Percentiles rank a stretch among this genome's conserved stretches.
phyloP scores from a whole-genome alignment of 35 echinoderm and acorn worm genomes.

The Eucidaris tribuloides region DNA sequence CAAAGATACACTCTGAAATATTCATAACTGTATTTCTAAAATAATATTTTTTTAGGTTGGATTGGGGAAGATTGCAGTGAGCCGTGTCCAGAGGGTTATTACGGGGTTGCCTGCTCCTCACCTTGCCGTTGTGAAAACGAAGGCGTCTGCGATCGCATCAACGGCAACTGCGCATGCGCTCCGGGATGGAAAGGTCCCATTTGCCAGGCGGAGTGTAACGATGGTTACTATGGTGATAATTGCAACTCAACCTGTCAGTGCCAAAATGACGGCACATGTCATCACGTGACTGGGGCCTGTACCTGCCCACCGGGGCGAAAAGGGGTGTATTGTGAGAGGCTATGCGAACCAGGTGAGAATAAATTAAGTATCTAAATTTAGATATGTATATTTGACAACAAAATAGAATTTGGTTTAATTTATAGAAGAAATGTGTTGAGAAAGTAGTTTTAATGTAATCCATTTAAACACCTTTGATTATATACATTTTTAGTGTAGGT shows the following conservation, averaged over 20 bases:
- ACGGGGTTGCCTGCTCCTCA: conserved; percentile 31
- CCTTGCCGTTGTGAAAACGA: conserved; percentile 54
- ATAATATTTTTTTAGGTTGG: conserved; percentile 47
- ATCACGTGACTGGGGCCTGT: conserved; percentile 60
- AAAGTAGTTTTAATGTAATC: too few relatives aligned
- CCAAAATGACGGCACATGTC: conserved; percentile 39
- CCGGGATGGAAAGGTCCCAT: conserved; percentile 26
- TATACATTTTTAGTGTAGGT: too few relatives aligned
- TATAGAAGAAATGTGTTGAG: too few relatives aligned
- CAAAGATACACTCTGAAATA: too few relatives aligned
- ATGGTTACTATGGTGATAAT: conserved; percentile 38
- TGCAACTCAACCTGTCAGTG: conserved; percentile 54
- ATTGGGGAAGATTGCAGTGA: conserved; percentile 39
- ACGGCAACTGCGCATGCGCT: conserved; percentile 49
- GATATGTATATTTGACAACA: background rate
- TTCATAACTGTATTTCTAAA: background rate
- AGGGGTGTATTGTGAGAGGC: conserved; percentile 20
- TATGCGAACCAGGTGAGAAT: conserved; percentile 40
- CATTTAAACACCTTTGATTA: too few relatives aligned
- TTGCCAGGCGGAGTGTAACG: conserved; percentile 35
- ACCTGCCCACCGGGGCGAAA: conserved; percentile 49
- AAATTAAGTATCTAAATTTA: background rate
- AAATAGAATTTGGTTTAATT: background rate
- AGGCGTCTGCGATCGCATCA: conserved; percentile 43
- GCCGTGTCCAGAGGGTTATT: conserved; percentile 24